Evolutionary conservation across 64 coral and sea anemone species (phyloP).

Genomic region (Pachyseris speciosa): DNA sequence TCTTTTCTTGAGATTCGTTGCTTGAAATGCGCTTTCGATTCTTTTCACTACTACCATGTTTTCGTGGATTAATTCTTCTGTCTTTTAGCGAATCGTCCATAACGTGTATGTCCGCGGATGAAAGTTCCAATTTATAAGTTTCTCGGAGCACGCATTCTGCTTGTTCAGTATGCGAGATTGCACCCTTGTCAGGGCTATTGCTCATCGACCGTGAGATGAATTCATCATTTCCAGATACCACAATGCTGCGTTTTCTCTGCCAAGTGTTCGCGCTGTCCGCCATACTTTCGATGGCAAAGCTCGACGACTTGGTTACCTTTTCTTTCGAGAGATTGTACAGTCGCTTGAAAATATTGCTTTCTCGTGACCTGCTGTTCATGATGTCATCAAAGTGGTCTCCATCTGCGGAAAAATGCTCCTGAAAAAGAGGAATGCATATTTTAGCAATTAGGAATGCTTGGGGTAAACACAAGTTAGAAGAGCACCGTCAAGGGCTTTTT

Average conservation of each 20-base stretch:
- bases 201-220: background rate
- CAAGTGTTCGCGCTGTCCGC: background rate
- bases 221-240: slow-evolving; percentile 47
- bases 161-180: background rate
- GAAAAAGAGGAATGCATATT: background rate
- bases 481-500: background rate
- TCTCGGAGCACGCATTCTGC: background rate
- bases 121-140: background rate
- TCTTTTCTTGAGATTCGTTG: background rate
- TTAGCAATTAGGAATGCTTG: background rate
- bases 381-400: slow-evolving; percentile 23
- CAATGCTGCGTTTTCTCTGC: background rate
- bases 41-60: background rate
- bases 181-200: background rate
- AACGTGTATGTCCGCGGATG: background rate
- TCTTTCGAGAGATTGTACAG: slow-evolving; percentile 78
- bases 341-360: slow-evolving; percentile 79
- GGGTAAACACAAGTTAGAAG: background rate
- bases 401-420: slow-evolving; percentile 1
- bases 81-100: background rate
- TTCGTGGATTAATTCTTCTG: background rate
- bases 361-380: background rate
- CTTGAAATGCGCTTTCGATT: background rate
- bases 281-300: slow-evolving; percentile 60
- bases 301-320: slow-evolving; percentile 84